Evolutionary conservation across 2,797 vertebrate species (phyloP), one percentile per base, ranked within the genome.

Genomic region (Gymnothorax javanicus): DNA sequence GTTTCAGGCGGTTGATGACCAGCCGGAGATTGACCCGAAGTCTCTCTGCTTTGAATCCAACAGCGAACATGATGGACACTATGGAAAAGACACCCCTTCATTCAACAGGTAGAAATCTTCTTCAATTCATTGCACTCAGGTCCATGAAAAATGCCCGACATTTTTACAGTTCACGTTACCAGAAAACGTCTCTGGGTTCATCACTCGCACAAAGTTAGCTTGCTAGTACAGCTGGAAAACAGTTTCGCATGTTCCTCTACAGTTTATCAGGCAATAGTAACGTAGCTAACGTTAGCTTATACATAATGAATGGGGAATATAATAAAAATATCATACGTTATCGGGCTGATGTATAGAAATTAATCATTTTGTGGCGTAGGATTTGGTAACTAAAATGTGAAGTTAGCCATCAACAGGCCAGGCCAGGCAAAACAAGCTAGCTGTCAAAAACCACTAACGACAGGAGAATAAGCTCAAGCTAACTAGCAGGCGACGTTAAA

Each of bases 1-100:
- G 95, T 90, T 99, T 99, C 84, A 99, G 97, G 73, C 98, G 96
- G 93, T 99, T 99, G 91, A 99, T 99, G 89, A 98, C 98, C 4
- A 99, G 96, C 54, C 98, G 96, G 62, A 99, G 96, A 93, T 99
- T 99, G 93, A 99, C 98, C 90, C 97, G 95, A 87, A 99, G 93
- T 88, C 98, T 96, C 90, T 99, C 98, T 0, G 97, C 95, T 95
- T 99, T 99, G 93, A 99, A 99, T 86, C 98, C 98, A 87, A 97
- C 97, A 83, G 97, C 97, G 92, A 99, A 91, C 98, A 99, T 98
- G 91, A 91, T 94, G 92, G 90, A 86, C 58, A 87, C 88, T 93
- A 85, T 86, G 23, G 67, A 89, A n/a, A 77, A 54, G 56, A 84
- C 15, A 62, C 17, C 13, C 52, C 7, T 43, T 86, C 59, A 86